Conservation (phyloP, 2,113 vertebrate species). For the Prunella himalayana region DNA sequence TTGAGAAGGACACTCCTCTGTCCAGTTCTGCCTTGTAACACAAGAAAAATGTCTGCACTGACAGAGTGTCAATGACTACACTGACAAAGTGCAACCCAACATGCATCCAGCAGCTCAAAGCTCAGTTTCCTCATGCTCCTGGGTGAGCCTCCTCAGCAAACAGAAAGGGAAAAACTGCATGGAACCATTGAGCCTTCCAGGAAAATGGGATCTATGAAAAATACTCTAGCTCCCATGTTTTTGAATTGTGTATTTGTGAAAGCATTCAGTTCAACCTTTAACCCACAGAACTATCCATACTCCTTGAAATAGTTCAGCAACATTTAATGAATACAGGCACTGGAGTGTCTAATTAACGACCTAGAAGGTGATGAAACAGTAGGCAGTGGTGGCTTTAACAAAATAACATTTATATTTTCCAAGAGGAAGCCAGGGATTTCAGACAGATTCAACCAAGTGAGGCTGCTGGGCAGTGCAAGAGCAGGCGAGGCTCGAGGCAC, state of each 20-base stretch:
- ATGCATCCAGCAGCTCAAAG: not conserved
- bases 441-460: not conserved
- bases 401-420: not conserved
- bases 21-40: not conserved
- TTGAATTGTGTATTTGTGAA: not conserved
- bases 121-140: not conserved
- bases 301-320: not conserved
- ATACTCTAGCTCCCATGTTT: not conserved
- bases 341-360: not conserved
- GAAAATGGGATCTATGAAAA: not conserved
- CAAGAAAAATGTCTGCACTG: not conserved
- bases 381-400: not conserved
- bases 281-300: not conserved
- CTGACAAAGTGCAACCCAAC: not conserved
- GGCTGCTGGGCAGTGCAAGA: not conserved
- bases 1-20: not conserved
- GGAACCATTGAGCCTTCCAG: not conserved
- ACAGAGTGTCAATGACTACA: not conserved
- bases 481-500: not conserved
- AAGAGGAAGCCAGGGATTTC: not conserved
- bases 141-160: not conserved
- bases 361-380: not conserved
- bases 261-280: not conserved
- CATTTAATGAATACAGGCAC: not conserved
- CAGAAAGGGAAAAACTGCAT: not conserved